phyloP scores from a whole-genome alignment of 1,140 invertebrate genomes.

The Zaprionus lachaisei region DNA sequence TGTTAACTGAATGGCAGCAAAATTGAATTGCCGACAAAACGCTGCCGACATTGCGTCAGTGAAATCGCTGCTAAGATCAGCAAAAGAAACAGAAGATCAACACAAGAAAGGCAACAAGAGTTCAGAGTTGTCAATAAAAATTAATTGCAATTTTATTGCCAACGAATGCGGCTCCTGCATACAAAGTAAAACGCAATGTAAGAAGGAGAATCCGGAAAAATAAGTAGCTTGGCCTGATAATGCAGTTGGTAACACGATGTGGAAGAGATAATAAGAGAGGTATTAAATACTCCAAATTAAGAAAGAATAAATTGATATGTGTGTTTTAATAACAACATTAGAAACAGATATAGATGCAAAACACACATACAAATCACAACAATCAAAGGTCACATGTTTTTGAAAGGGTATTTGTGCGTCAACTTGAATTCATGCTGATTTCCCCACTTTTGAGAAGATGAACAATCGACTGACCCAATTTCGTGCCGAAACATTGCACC shows the following conservation, averaged over 20 bases:
- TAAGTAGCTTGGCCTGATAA: conserved; percentile 16
- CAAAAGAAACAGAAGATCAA: conserved; percentile 28
- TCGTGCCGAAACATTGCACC: conserved; percentile 31
- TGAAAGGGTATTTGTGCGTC: neutral
- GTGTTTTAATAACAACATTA: too few relatives aligned
- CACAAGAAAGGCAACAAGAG: conserved; percentile 58
- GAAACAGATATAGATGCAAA: neutral
- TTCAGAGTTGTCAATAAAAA: conserved; percentile 81
- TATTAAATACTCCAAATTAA: neutral
- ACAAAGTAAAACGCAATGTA: conserved; percentile 56
- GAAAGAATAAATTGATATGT: neutral
- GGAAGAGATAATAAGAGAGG: neutral
- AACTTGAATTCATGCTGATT: neutral
- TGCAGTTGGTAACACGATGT: conserved; percentile 16
- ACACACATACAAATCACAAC: neutral
- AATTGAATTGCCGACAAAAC: conserved; percentile 17
- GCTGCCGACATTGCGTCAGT: conserved; percentile 41
- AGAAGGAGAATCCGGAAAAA: conserved; percentile 3
- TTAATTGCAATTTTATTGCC: conserved; percentile 80
- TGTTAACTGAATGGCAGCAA: neutral
- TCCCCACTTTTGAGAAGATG: conserved; percentile 13
- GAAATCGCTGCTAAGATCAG: conserved; percentile 57
- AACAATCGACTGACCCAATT: conserved; percentile 63
- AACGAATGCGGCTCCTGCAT: conserved; percentile 66
- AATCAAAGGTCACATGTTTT: neutral